Base-by-base conservation (phyloP, 2,888 invertebrate species). In the Machimus rusticus region DNA sequence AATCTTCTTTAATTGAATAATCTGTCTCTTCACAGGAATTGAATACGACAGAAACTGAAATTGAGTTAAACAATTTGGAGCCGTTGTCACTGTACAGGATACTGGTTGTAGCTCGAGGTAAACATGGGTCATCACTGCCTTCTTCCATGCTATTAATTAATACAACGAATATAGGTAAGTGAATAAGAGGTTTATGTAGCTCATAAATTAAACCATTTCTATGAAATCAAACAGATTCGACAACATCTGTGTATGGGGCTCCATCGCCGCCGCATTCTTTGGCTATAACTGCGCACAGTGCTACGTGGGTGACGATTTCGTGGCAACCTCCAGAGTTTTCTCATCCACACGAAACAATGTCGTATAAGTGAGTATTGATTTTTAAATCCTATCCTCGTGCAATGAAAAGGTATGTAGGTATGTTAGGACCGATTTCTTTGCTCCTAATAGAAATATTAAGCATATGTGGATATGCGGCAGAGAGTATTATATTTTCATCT, bases 271-370 rank as follows among this genome's bases (percentile, higher is more conserved):
- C 97, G 0, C 97, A 97, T 92, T 95, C 96, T 0, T 92, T 97
- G 78, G 94, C 96, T 0, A 95, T 97, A 39, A 95, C 96, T 0
- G 95, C 95, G 8, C 97, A 96, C 91, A 96, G 96, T 81, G 97
- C 97, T 78, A 96, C 96, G 5, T 97, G 96, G 95, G 95, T 97
- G 79, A 95, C 96, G 0, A 94, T 97, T 86, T 94, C 95, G 14
- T 97, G 97, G 97, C 96, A 97, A 90, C 97, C 97, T 4, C 97
- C 97, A 3, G 96, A 96, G 93, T 96, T 96, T 92, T 95, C 96
- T 57, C 95, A 96, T 91, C 96, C 96, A 0, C 95, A 96, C 86
- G 97, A 97, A 91, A 95, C 95, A 90, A 95, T 97, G 87, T 94
- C 94, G 0, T 97, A 96, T 92, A 95, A 95, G 96, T 96, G 91